Conservation (phyloP, 2,797 vertebrate species). For the Simalia tracyae region DNA sequence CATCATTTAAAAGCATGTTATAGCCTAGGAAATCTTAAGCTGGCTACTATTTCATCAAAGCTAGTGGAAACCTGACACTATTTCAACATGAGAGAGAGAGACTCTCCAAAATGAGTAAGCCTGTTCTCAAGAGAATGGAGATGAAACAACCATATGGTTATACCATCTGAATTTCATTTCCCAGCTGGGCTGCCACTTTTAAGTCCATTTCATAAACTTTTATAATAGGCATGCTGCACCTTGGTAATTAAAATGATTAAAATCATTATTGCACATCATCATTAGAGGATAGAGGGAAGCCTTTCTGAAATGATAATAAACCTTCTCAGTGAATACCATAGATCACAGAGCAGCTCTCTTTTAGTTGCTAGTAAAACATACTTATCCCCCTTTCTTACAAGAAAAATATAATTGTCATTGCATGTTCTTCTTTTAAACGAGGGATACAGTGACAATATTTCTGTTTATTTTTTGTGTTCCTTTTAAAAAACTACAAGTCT, state of each 20-base stretch:
- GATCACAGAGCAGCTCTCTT: neutral
- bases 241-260: conserved; percentile 17
- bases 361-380: neutral
- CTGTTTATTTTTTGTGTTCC: neutral
- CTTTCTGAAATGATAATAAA: neutral
- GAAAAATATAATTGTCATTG: neutral
- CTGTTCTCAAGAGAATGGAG: neutral
- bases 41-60: neutral
- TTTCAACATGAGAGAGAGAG: neutral
- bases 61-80: neutral
- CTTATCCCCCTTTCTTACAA: neutral
- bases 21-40: neutral
- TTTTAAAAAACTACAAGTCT: neutral
- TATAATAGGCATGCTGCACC: conserved; percentile 20
- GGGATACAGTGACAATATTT: neutral
- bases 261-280: conserved; percentile 14
- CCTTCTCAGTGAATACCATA: neutral
- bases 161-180: conserved; percentile 11
- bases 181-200: neutral
- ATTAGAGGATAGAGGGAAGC: neutral
- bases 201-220: conserved; percentile 31
- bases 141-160: conserved; percentile 6
- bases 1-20: neutral
- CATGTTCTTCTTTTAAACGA: neutral
- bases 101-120: neutral